Evolutionary conservation across 2,888 invertebrate species (phyloP).

Genomic region (Himalopsyche tibetana): DNA sequence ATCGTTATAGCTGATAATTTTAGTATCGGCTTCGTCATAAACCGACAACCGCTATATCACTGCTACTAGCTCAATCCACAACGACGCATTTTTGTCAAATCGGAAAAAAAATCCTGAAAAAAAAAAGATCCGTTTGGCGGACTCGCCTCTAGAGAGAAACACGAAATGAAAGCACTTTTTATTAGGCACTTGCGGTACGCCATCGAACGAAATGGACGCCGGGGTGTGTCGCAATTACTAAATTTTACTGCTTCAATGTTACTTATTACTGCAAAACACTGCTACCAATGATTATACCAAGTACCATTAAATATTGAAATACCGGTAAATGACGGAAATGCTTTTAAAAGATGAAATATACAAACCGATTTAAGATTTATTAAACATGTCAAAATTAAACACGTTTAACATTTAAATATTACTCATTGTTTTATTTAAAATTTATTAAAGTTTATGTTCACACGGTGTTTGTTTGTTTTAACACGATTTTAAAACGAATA

Average conservation of each 20-base stretch:
- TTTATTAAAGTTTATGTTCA: too few relatives aligned
- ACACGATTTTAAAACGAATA: too few relatives aligned
- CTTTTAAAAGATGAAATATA: too few relatives aligned
- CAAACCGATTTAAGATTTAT: too few relatives aligned
- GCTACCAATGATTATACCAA: too few relatives aligned
- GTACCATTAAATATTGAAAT: too few relatives aligned
- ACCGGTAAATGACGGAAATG: too few relatives aligned
- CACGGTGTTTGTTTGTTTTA: too few relatives aligned
- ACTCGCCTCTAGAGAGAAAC: background rate
- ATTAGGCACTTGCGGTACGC: background rate
- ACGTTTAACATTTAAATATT: too few relatives aligned
- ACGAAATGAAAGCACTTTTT: constrained; percentile 10
- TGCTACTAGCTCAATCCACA: background rate
- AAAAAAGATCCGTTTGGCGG: background rate
- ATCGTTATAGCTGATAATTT: background rate
- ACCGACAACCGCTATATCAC: background rate
- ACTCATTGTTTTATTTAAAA: too few relatives aligned
- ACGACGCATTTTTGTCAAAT: background rate
- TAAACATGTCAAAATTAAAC: too few relatives aligned
- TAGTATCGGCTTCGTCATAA: background rate
- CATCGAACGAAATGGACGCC: background rate
- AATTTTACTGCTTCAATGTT: background rate
- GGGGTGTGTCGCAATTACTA: background rate
- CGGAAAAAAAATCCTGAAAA: background rate
- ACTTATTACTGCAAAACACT: background rate